A percentile compares a stretch with the other conserved stretches of the same genome.
phyloP scores from a whole-genome alignment of 2,797 vertebrate genomes.

The Remorina albescens region DNA sequence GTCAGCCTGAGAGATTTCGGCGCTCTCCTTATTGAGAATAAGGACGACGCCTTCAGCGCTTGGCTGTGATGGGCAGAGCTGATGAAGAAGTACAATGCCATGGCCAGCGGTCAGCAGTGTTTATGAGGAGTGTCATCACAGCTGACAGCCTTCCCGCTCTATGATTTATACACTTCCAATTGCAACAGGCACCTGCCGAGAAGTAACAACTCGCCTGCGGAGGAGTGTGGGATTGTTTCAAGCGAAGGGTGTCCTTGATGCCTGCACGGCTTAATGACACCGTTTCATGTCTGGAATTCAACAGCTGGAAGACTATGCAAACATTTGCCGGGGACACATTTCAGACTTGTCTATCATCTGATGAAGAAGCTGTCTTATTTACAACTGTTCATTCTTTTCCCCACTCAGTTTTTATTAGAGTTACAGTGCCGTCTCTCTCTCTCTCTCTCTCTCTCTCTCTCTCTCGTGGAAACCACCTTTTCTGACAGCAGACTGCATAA shows the following conservation, averaged over 20 bases:
- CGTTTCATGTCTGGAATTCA: conserved; percentile 56
- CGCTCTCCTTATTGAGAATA: conserved; percentile 48
- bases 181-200: conserved; percentile 70
- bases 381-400: not conserved
- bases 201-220: conserved; percentile 72
- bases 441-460: too few species aligned
- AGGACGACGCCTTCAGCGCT: conserved; percentile 57
- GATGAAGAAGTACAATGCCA: conserved; percentile 78
- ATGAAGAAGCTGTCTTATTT: conserved; percentile 32
- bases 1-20: conserved; percentile 34
- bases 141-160: conserved; percentile 71
- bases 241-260: conserved; percentile 73
- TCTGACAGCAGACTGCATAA: conserved; percentile 17
- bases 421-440: not conserved
- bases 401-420: conserved; percentile 36
- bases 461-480: not conserved
- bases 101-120: conserved; percentile 80
- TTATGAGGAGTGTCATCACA: conserved; percentile 80
- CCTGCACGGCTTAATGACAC: conserved; percentile 49
- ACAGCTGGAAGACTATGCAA: conserved; percentile 41
- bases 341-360: conserved; percentile 37
- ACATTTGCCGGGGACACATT: conserved; percentile 36
- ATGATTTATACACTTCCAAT: conserved; percentile 81
- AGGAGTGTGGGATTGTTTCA: conserved; percentile 67
- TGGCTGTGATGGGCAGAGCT: conserved; percentile 60